phyloP scores from a whole-genome alignment of 2,113 vertebrate species.

The Artemisiospiza belli region DNA sequence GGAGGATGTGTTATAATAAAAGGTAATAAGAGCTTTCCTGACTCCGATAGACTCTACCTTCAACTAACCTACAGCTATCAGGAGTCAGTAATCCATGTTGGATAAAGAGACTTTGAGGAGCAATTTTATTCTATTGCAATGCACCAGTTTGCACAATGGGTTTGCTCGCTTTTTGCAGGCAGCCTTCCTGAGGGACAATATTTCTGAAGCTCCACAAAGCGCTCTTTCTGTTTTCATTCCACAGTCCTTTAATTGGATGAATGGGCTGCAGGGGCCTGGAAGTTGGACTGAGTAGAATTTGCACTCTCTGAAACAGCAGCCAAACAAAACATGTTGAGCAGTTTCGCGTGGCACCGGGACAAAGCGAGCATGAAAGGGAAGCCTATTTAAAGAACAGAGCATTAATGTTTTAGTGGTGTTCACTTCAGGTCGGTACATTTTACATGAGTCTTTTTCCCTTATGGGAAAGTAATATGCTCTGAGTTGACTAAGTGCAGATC shows the following conservation, averaged over 20 bases:
- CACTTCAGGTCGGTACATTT: not conserved
- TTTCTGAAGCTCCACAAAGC: slow-evolving; percentile 43
- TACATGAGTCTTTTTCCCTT: slow-evolving; percentile 3
- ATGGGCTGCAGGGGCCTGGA: slow-evolving; percentile 32
- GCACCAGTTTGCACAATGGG: slow-evolving; percentile 59
- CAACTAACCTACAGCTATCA: slow-evolving; percentile 57
- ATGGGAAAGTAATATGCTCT: slow-evolving; percentile 23
- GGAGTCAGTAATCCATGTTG: slow-evolving; percentile 60
- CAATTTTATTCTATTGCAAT: slow-evolving; percentile 63
- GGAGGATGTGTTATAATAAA: slow-evolving; percentile 59
- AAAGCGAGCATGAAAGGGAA: not conserved
- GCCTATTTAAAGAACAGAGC: slow-evolving; percentile 38
- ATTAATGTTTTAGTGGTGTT: slow-evolving; percentile 38
- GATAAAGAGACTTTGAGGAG: slow-evolving; percentile 68
- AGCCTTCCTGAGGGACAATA: slow-evolving; percentile 56
- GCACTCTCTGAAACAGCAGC: slow-evolving; percentile 4
- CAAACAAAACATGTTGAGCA: slow-evolving; percentile 27
- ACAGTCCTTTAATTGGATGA: slow-evolving; percentile 41
- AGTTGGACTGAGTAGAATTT: slow-evolving; percentile 1
- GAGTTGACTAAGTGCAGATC: slow-evolving; percentile 1
- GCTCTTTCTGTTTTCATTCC: slow-evolving; percentile 38
- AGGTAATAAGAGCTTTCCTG: slow-evolving; percentile 62
- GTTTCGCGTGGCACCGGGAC: not conserved
- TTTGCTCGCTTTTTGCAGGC: slow-evolving; percentile 31
- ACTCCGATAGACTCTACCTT: slow-evolving; percentile 45